Percentiles rank a stretch among this genome's conserved stretches.
These are phyloP conservation scores for Callipepla californica DNA, from an alignment of 2,113 vertebrate genomes.

Conservation along the genomic window DNA sequence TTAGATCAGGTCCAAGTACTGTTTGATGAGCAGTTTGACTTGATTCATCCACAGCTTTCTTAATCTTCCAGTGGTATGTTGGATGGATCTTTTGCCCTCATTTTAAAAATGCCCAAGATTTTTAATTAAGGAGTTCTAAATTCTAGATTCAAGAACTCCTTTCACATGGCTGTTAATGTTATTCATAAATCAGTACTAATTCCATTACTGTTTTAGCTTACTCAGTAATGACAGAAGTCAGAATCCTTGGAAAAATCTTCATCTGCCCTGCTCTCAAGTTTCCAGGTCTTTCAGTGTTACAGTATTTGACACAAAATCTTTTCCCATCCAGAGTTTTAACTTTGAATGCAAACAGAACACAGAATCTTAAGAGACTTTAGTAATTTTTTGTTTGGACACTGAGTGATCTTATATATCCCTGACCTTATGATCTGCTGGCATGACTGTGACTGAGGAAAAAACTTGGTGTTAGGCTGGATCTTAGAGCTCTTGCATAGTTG, in stretches of 20 bases:
- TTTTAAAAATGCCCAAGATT: neutral
- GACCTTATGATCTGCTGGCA: neutral
- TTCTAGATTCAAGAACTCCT: neutral
- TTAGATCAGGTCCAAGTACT: neutral
- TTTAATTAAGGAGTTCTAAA: neutral
- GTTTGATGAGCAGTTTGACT: neutral
- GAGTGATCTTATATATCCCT: neutral
- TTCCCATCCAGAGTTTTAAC: neutral
- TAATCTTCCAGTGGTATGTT: neutral
- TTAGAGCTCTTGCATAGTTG: neutral
- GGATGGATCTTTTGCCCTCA: neutral
- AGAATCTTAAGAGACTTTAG: neutral
- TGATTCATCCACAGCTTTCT: neutral
- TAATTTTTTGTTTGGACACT: neutral
- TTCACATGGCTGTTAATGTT: neutral
- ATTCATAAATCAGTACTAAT: neutral
- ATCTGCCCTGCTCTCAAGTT: neutral
- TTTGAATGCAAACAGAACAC: neutral
- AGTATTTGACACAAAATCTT: neutral
- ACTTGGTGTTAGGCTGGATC: neutral
- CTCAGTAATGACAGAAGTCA: neutral
- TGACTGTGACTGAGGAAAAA: neutral
- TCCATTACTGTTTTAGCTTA: neutral
- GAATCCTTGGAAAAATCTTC: neutral
- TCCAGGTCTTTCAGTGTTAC: neutral